A percentile compares a stretch with the other conserved stretches of the same genome.
These are phyloP conservation scores for Lasioglossum oenotherae DNA, from an alignment of 2,888 invertebrate species.

Conservation along the genomic window DNA sequence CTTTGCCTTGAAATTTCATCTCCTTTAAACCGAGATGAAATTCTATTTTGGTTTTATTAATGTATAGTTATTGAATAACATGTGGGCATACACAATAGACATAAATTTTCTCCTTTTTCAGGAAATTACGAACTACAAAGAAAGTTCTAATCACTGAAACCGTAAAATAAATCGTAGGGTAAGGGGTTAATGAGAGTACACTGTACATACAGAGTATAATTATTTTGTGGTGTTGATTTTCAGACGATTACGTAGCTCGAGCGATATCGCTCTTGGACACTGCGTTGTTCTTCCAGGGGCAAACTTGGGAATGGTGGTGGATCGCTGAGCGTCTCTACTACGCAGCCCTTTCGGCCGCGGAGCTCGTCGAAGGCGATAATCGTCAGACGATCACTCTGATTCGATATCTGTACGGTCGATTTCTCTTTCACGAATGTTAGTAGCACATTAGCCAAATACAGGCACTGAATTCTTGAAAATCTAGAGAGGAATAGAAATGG, in stretches of 20 bases:
- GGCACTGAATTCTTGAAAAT: background rate
- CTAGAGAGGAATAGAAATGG: background rate
- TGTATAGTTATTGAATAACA: no score
- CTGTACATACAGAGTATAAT: background rate
- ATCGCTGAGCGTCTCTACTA: constrained; percentile 74
- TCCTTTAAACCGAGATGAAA: no score
- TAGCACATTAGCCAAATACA: background rate
- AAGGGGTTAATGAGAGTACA: no score
- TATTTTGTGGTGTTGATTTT: background rate
- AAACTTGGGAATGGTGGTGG: constrained; percentile 78
- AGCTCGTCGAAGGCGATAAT: constrained; percentile 55
- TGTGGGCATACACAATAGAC: no score
- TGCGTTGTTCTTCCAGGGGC: constrained; percentile 71
- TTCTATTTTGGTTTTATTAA: no score
- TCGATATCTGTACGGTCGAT: constrained; percentile 76
- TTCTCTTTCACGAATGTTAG: constrained; percentile 73
- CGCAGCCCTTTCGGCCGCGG: constrained; percentile 61
- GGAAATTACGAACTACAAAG: no score
- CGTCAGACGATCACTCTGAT: constrained; percentile 60
- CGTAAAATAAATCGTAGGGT: no score
- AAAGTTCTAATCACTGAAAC: no score
- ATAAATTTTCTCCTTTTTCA: no score
- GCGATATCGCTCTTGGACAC: constrained; percentile 61
- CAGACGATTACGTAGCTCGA: constrained; percentile 46
- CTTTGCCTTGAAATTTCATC: no score